Evolutionary conservation across 2,113 vertebrate species (phyloP).

Genomic region (Nothocercus nigrocapillus): DNA sequence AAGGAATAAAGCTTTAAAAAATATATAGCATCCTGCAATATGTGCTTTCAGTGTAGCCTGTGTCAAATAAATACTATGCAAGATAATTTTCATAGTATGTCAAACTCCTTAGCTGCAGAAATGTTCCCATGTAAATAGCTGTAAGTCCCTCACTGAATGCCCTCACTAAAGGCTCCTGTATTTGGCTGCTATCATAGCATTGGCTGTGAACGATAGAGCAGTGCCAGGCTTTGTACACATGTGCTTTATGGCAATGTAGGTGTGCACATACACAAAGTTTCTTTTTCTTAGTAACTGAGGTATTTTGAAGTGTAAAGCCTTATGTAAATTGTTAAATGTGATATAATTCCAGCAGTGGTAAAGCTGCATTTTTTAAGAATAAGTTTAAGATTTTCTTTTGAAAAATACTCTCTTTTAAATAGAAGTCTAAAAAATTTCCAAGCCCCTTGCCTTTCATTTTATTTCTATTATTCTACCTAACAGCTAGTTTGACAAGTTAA

Average conservation of each 20-base stretch:
- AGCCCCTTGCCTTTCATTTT: not conserved
- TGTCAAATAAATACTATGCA: not conserved
- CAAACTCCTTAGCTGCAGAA: not conserved
- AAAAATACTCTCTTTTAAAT: not conserved
- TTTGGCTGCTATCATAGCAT: not conserved
- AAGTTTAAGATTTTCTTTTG: not conserved
- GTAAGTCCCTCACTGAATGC: not conserved
- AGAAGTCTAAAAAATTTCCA: not conserved
- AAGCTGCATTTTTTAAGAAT: not conserved
- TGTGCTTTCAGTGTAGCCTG: not conserved
- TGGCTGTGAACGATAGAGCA: not conserved
- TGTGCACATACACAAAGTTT: not conserved
- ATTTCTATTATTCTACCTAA: not conserved
- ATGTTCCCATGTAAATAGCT: not conserved
- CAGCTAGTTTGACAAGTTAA: not conserved
- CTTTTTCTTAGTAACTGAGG: not conserved
- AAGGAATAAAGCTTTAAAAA: not conserved
- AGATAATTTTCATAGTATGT: not conserved
- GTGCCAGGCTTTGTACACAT: fast-evolving
- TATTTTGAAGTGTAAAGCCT: not conserved
- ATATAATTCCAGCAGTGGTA: not conserved
- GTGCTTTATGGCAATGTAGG: not conserved
- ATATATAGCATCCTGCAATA: not conserved
- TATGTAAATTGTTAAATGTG: not conserved
- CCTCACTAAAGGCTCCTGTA: not conserved